phyloP scores from a whole-genome alignment of 1,140 invertebrate genomes.

The Alviniconcha marisindica region DNA sequence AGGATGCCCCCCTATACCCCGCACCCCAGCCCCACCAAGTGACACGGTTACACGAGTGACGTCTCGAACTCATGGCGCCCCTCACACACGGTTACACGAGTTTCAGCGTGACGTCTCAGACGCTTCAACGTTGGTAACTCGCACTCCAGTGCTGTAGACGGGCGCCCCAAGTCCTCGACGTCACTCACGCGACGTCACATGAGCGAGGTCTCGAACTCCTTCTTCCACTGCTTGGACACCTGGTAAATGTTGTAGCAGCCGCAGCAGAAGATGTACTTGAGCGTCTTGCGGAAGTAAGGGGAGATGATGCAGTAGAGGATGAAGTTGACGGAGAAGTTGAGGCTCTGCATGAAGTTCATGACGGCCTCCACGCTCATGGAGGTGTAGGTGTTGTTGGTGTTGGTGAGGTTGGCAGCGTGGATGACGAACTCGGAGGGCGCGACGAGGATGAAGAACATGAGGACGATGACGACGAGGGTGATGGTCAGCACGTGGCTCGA shows the following conservation, averaged over 20 bases:
- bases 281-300: conserved; percentile 66
- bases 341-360: conserved; percentile 70
- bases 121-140: background rate
- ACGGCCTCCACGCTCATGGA: conserved; percentile 65
- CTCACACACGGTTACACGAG: background rate
- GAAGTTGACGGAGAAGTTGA: conserved; percentile 72
- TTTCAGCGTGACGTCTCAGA: background rate
- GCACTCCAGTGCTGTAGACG: background rate
- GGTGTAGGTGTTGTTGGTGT: conserved; percentile 56
- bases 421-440: conserved; percentile 73
- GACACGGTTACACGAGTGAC: conserved; percentile 11
- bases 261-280: conserved; percentile 67
- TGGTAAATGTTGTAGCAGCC: conserved; percentile 59
- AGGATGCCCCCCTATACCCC: no score
- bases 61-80: background rate
- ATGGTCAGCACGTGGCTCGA: conserved; percentile 67
- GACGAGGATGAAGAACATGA: conserved; percentile 73
- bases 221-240: conserved; percentile 53
- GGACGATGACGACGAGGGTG: conserved; percentile 71
- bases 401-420: conserved; percentile 57
- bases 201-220: conserved; percentile 58
- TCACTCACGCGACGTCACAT: conserved; percentile 41
- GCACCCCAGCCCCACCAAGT: no score
- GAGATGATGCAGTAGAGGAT: conserved; percentile 71
- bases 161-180: background rate